These are phyloP conservation scores for Eupleurogrammus muticus DNA, from an alignment of 2,797 vertebrate genomes.

Conservation along the genomic window DNA sequence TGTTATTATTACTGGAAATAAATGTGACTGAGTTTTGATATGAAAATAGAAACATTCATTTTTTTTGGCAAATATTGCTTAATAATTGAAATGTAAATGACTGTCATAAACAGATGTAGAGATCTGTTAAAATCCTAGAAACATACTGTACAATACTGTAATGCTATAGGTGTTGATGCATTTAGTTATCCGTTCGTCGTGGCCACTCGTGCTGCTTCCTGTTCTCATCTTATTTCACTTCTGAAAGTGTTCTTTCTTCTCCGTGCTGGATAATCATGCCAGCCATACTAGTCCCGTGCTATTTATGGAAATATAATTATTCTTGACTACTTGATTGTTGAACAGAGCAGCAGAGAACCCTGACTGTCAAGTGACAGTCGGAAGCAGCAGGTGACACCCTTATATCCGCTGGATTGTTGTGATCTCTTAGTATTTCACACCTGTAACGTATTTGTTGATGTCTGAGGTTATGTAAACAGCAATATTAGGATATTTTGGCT, in stretches of 20 bases:
- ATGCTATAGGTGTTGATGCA: background rate
- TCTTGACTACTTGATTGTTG: conserved; percentile 18
- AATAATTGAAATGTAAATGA: too few relatives aligned
- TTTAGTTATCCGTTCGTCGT: background rate
- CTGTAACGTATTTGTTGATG: too few relatives aligned
- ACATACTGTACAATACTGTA: background rate
- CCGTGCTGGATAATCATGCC: background rate
- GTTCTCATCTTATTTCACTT: background rate
- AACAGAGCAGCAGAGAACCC: conserved; percentile 8
- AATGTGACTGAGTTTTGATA: too few relatives aligned
- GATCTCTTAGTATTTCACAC: background rate
- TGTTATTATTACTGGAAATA: too few relatives aligned
- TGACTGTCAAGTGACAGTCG: background rate
- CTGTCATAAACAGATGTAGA: background rate
- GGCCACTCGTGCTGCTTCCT: background rate
- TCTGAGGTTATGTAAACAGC: too few relatives aligned
- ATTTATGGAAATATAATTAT: conserved; percentile 11
- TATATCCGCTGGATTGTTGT: background rate
- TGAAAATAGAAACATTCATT: too few relatives aligned
- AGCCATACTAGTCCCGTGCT: background rate
- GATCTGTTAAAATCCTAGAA: background rate
- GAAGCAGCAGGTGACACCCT: too few relatives aligned
- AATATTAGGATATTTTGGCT: too few relatives aligned
- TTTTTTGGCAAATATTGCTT: too few relatives aligned
- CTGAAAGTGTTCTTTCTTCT: background rate